Evolutionary conservation across 2,113 vertebrate genomes (phyloP).

Genomic region (Pluvianellus socialis): DNA sequence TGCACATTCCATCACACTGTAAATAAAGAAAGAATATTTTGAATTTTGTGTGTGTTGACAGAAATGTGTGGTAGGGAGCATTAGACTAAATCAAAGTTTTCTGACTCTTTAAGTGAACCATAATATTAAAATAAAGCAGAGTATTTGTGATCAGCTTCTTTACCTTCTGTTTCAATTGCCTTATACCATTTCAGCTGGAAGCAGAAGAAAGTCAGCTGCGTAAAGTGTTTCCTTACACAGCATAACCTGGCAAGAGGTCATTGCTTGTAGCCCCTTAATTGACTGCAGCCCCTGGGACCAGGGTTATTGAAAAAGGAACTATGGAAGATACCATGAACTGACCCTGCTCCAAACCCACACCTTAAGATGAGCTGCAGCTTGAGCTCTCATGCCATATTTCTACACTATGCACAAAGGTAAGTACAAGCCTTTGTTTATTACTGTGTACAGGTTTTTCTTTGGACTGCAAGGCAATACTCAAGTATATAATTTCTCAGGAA

Average conservation of each 20-base stretch:
- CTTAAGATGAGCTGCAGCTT: not conserved
- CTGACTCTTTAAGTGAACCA: not conserved
- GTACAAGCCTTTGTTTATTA: not conserved
- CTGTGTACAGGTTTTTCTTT: not conserved
- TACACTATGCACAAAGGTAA: not conserved
- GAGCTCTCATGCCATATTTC: not conserved
- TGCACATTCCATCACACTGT: not conserved
- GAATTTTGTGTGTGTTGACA: not conserved
- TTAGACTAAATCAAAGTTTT: not conserved
- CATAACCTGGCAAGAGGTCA: not conserved
- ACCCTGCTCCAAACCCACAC: not conserved
- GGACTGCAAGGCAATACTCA: not conserved
- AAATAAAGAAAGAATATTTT: not conserved
- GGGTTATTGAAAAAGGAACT: rapidly evolving
- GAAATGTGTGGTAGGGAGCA: not conserved
- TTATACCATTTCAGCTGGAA: not conserved
- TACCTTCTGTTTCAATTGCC: not conserved
- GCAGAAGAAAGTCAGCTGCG: not conserved
- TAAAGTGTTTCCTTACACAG: not conserved
- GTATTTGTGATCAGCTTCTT: not conserved
- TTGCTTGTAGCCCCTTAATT: not conserved
- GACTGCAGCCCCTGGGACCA: not conserved
- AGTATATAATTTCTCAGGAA: not conserved
- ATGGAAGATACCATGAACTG: rapidly evolving
- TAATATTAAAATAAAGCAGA: not conserved